Percentiles rank a stretch among this genome's conserved stretches.
phyloP scores from a whole-genome alignment of 2,797 vertebrate genomes.

The Callimico goeldii region DNA sequence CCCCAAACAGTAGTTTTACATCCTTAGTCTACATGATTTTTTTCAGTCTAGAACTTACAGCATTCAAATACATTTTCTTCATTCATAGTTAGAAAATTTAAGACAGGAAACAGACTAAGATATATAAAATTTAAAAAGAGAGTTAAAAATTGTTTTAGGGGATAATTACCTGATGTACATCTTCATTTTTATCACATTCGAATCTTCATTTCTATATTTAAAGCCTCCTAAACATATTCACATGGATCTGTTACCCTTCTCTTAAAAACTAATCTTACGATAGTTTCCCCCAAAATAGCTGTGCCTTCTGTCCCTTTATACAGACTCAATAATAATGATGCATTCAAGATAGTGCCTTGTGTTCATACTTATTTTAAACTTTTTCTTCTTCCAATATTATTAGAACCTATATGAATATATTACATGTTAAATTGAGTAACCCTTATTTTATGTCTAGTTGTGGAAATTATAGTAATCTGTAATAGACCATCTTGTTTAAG shows the following conservation, averaged over 20 bases:
- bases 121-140: not conserved
- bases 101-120: not conserved
- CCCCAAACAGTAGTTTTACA: not conserved
- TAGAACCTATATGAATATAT: not conserved
- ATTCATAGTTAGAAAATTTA: not conserved
- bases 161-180: not conserved
- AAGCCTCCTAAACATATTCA: not conserved
- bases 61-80: not conserved
- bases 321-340: not conserved
- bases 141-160: not conserved
- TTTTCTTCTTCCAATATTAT: not conserved
- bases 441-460: not conserved
- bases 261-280: not conserved
- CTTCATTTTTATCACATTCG: not conserved
- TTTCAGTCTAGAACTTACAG: not conserved
- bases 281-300: not conserved
- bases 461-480: not conserved
- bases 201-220: not conserved
- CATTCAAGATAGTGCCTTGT: not conserved
- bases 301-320: not conserved
- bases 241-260: not conserved
- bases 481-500: not conserved
- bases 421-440: not conserved
- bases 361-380: not conserved
- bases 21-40: not conserved